Base-by-base conservation (phyloP, 2,888 invertebrate species). In the Cryptops parisi region DNA sequence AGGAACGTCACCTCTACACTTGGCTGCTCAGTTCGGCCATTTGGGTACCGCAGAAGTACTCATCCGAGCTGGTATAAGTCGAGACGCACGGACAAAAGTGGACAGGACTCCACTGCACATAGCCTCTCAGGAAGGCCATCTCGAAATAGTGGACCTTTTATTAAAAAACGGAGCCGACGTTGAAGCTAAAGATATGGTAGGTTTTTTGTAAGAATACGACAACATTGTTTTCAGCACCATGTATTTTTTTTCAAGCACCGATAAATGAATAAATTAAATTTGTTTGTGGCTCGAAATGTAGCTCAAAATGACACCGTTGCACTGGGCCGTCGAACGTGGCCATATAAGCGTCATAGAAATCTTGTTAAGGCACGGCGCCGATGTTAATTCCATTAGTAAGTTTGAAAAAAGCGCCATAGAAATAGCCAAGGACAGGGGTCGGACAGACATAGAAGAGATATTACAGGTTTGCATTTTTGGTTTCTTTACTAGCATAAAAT, bases 51-150 rank as follows among this genome's bases (percentile, higher is more conserved):
- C 85, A 61, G 82, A 84, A 63, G 79, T 86, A 61, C 74, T 93
- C 57, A 72, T 93, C 55, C 75, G 83, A 58, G 86, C 89, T 19
- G 93, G 91, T 53, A 85, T 88, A 60, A 84, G 84, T 52, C 78
- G 84, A 60, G 91, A 93, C 74, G 82, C 86, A 1, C 77, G 86
- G 64, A 93, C 88, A 25, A 94, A 94, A 75, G 87, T 89, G 1
- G 90, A 91, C 67, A 78, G 88, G 63, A 91, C 93, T 21, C 86
- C 93, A 26, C 71, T 94, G 59, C 93, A 94, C 72, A 77, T 89
- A 66, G 91, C 91, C 33, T 82, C 85, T 2, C 81, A 80, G 65
- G 85, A 83, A 63, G 93, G 91, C 0, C 84, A 90, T 69, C 71
- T 78, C 53, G 74, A 76, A 56, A 82, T 88, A 61, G 83, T 82